Conservation (phyloP, 2,797 vertebrate species). For the Hydrolagus colliei region DNA sequence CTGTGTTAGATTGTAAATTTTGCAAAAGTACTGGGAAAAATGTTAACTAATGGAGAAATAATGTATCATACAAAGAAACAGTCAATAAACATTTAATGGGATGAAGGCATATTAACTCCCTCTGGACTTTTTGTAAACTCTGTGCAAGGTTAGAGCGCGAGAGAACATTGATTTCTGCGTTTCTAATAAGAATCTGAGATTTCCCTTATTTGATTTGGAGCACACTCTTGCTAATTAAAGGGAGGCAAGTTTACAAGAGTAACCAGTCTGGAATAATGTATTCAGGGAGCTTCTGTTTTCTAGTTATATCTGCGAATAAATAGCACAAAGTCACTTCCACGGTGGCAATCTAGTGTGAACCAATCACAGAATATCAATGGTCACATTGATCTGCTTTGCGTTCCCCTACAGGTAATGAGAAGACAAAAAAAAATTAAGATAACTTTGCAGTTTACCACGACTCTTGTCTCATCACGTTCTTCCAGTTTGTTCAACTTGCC, state of each 20-base stretch:
- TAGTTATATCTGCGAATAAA: neutral
- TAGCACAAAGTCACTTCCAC: neutral
- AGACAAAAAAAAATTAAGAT: neutral
- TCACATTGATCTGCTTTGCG: neutral
- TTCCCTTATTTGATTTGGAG: neutral
- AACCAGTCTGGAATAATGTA: neutral
- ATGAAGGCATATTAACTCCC: neutral
- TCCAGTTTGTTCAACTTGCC: neutral
- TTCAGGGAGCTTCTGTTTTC: neutral
- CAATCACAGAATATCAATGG: neutral
- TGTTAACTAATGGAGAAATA: neutral
- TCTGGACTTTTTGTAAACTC: neutral
- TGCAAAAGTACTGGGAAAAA: neutral
- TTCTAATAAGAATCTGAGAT: neutral
- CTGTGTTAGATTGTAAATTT: neutral
- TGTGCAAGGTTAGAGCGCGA: no score
- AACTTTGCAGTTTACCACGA: neutral
- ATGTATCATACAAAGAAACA: neutral
- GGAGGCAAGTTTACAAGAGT: neutral
- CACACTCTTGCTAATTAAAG: conserved; percentile 12
- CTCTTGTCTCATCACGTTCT: neutral
- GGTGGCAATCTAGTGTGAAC: neutral
- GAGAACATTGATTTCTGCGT: no score
- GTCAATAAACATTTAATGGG: neutral
- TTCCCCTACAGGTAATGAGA: neutral